A percentile compares a stretch with the other conserved stretches of the same genome.
Conservation (phyloP, 2,888 invertebrate species). For the Ennomos erosarius region DNA sequence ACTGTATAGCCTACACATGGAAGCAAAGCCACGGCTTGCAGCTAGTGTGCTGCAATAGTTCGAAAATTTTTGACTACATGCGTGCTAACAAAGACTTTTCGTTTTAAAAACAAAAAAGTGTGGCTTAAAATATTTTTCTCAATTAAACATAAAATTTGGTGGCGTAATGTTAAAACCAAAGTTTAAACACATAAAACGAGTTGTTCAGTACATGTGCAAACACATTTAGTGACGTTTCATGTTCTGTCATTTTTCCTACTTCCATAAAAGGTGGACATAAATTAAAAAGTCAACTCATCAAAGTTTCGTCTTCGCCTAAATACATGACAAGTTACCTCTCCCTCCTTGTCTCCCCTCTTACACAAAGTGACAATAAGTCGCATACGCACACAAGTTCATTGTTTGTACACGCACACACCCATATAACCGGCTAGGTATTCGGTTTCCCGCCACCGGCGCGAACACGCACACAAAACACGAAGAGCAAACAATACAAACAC, state of each 20-base stretch:
- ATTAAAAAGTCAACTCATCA: constrained; percentile 82
- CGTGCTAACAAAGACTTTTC: too few species aligned
- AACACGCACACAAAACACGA: constrained; percentile 82
- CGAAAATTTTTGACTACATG: too few species aligned
- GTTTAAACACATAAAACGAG: constrained; percentile 55
- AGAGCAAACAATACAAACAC: constrained; percentile 84
- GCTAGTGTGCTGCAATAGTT: too few species aligned
- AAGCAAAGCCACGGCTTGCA: too few species aligned
- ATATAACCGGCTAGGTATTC: constrained; percentile 79
- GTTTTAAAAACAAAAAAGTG: background rate
- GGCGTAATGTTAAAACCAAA: constrained; percentile 72
- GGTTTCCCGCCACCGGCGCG: constrained; percentile 83
- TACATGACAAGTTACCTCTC: constrained; percentile 83
- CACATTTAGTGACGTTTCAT: constrained; percentile 51
- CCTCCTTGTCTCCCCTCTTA: constrained; percentile 79
- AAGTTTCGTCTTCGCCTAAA: constrained; percentile 81
- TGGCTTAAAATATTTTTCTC: constrained; percentile 42
- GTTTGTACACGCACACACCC: constrained; percentile 78
- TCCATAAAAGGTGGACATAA: constrained; percentile 67
- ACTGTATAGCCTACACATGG: too few species aligned
- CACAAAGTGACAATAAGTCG: constrained; percentile 82
- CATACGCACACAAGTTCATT: constrained; percentile 67
- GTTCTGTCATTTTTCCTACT: constrained; percentile 50
- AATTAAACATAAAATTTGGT: constrained; percentile 66
- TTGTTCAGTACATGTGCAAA: constrained; percentile 62